These are phyloP conservation scores for Scotopteryx bipunctaria DNA, from an alignment of 2,888 invertebrate species.

Conservation along the genomic window DNA sequence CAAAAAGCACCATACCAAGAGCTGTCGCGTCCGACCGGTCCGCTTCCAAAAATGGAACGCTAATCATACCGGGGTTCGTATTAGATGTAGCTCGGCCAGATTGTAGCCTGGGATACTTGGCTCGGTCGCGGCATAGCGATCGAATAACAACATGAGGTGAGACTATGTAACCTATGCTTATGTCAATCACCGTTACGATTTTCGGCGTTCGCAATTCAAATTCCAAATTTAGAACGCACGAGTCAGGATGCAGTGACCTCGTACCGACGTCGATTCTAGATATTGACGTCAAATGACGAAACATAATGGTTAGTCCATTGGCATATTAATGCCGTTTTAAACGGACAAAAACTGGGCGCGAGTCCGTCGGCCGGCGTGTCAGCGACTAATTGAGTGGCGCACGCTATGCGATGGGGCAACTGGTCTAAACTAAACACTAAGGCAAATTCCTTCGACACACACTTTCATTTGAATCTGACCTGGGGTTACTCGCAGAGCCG, in stretches of 20 bases:
- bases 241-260: slow-evolving; percentile 20
- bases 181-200: slow-evolving; percentile 1
- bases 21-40: slow-evolving; percentile 50
- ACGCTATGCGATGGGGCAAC: slow-evolving; percentile 70
- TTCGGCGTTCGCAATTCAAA: neutral
- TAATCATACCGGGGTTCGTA: slow-evolving; percentile 23
- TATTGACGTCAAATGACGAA: slow-evolving; percentile 52
- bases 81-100: slow-evolving; percentile 22
- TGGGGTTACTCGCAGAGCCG: slow-evolving; percentile 30
- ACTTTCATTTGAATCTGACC: slow-evolving; percentile 38
- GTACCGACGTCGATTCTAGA: slow-evolving; percentile 15
- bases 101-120: slow-evolving; percentile 13
- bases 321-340: slow-evolving; percentile 65
- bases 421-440: slow-evolving; percentile 61
- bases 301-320: slow-evolving; percentile 66
- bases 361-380: slow-evolving; percentile 67
- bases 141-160: slow-evolving; percentile 24
- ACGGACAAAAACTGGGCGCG: slow-evolving; percentile 71
- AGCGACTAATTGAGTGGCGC: slow-evolving; percentile 74
- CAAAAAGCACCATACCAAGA: slow-evolving; percentile 59
- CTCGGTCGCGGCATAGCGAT: slow-evolving; percentile 18
- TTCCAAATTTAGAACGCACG: neutral
- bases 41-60: slow-evolving; percentile 57
- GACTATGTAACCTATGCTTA: slow-evolving; percentile 13
- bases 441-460: slow-evolving; percentile 59